These are phyloP conservation scores for Tachystola acroxantha DNA, from an alignment of 2,888 invertebrate genomes.

Conservation along the genomic window DNA sequence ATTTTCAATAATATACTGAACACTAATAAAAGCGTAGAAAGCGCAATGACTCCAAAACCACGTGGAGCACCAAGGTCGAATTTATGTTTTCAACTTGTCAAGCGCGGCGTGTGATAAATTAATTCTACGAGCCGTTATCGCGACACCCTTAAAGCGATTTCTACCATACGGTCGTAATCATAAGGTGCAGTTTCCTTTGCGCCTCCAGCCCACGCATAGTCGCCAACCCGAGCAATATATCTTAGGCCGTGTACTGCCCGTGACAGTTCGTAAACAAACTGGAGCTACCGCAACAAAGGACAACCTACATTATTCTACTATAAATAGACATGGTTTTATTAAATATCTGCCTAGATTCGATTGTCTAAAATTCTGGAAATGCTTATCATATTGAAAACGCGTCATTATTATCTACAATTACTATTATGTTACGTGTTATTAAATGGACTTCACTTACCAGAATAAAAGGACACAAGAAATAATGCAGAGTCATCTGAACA, in stretches of 20 bases:
- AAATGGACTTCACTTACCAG: slow-evolving; percentile 63
- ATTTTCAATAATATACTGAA: too few relatives aligned
- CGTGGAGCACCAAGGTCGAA: slow-evolving; percentile 78
- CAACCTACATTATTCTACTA: slow-evolving; percentile 27
- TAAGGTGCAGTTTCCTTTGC: slow-evolving; percentile 41
- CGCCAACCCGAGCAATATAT: slow-evolving; percentile 79
- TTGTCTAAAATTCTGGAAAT: slow-evolving; percentile 19
- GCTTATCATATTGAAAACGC: slow-evolving; percentile 23
- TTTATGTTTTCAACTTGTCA: slow-evolving; percentile 80
- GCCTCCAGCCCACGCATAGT: slow-evolving; percentile 66
- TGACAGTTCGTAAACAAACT: slow-evolving; percentile 80
- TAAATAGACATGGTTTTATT: slow-evolving; percentile 9
- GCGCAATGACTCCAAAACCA: slow-evolving; percentile 60
- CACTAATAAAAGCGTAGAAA: slow-evolving; percentile 32
- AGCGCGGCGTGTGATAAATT: slow-evolving; percentile 79
- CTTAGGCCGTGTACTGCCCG: slow-evolving; percentile 78
- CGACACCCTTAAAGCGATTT: slow-evolving; percentile 17
- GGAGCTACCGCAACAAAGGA: slow-evolving; percentile 75
- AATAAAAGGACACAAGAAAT: slow-evolving; percentile 46
- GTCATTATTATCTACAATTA: slow-evolving; percentile 21
- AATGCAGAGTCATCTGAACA: slow-evolving; percentile 73
- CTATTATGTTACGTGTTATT: neutral
- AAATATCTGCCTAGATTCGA: slow-evolving; percentile 16
- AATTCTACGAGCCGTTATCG: slow-evolving; percentile 77
- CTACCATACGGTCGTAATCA: slow-evolving; percentile 15